Percentiles rank a stretch among this genome's conserved stretches.
Evolutionary conservation across 2,797 vertebrate genomes (phyloP).

Genomic region (Pipistrellus nathusii): DNA sequence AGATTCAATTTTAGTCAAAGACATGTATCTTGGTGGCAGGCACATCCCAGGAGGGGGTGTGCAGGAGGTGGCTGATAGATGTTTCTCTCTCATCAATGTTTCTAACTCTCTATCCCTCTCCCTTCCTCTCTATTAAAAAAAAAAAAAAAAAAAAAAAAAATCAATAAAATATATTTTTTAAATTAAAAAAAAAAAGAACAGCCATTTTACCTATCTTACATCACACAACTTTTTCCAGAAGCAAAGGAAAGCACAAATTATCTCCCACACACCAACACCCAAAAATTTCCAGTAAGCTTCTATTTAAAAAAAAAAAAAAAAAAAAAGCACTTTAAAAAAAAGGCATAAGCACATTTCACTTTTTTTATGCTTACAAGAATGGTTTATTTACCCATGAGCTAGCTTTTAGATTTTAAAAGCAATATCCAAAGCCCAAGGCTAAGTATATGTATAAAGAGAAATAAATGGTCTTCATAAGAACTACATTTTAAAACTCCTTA

Average conservation of each 20-base stretch:
- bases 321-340: conserved; percentile 48
- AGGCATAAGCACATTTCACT: background rate
- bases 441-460: conserved; percentile 55
- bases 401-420: conserved; percentile 65
- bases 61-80: too few relatives aligned
- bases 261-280: background rate
- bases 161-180: too few relatives aligned
- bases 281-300: conserved; percentile 49
- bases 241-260: conserved; percentile 38
- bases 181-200: background rate
- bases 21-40: too few relatives aligned
- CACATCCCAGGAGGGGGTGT: too few relatives aligned
- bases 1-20: too few relatives aligned
- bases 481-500: conserved; percentile 43
- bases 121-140: too few relatives aligned
- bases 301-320: background rate
- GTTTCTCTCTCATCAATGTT: too few relatives aligned
- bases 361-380: conserved; percentile 54
- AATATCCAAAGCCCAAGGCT: conserved; percentile 15
- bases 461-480: conserved; percentile 47
- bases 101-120: too few relatives aligned
- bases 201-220: conserved; percentile 17
- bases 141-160: too few relatives aligned
- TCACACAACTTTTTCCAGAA: background rate
- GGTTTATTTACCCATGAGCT: conserved; percentile 55